Base-by-base conservation (phyloP, 2,888 invertebrate species). In the Dichetophora obliterata region DNA sequence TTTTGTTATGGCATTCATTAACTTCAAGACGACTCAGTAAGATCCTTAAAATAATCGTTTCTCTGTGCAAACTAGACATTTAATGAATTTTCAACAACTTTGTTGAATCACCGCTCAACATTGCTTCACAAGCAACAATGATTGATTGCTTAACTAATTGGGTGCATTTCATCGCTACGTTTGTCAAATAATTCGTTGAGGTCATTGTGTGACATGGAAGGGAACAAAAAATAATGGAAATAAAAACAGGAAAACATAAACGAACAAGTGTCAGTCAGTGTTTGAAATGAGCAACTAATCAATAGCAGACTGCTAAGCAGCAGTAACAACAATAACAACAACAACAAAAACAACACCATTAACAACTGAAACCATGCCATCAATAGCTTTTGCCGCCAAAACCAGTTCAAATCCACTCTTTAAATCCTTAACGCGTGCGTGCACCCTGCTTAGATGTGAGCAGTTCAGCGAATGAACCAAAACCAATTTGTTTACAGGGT, bases 121-220 rank as follows among this genome's bases (percentile, higher is more conserved):
- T 5, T 9, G 27, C 27, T 59, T 59, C 27, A 14, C 59, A 24
- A 22, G 2, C 22, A 14, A 24, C 59, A 27, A 59, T 57, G 59
- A 59, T 59, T 59, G 65, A 37, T 65, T 34, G 19, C 37, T 19
- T 34, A 37, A 37, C 37, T 65, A 65, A 65, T 65, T 65, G 65
- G 8, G 65, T 37, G 34, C 65, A 65, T 37, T 65, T 65, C 34
- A 37, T 1, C 16, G 31, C 65, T 3, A 54, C 43, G 14, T 43
- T 43, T 43, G 43, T 43, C 43, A 43, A 43, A 43, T 14, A 14
- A 43, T 43, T 43, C 14, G 43, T 43, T 11, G 14, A 11, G 43
- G 43, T 43, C 43, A 43, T 43, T 11, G 43, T 5, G 22, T 22
- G 43, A 4, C 43, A 43, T 2, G 31, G 1, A 43, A 43, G n/a